Evolutionary conservation across 2,113 vertebrate genomes (phyloP).

Genomic region (Tyrannus savana): DNA sequence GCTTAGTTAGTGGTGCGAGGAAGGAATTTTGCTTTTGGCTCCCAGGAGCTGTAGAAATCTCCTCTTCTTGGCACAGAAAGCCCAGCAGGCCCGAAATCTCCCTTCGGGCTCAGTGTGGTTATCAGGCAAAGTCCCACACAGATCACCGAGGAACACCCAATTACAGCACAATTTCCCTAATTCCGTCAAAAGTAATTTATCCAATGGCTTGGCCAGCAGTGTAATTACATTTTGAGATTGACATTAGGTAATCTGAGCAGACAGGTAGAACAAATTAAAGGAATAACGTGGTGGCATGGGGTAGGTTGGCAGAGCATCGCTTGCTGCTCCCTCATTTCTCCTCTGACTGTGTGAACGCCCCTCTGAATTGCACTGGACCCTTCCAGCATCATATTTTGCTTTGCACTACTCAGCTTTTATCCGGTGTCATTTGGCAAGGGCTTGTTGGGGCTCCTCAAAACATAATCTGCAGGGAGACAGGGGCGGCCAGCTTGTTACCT

Average conservation of each 20-base stretch:
- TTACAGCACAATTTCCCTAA: constrained; percentile 10
- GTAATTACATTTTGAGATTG: background rate
- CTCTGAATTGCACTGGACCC: background rate
- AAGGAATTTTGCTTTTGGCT: background rate
- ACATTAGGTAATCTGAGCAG: constrained; percentile 26
- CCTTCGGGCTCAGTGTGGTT: background rate
- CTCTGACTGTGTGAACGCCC: background rate
- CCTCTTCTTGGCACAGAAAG: background rate
- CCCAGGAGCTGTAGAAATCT: background rate
- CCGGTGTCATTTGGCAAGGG: background rate
- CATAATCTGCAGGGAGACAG: background rate
- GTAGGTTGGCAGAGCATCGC: rapidly evolving
- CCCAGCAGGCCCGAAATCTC: background rate
- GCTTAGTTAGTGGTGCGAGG: rapidly evolving
- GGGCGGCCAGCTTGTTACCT: background rate
- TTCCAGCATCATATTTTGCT: rapidly evolving
- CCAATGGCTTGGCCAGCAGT: background rate
- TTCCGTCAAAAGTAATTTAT: background rate
- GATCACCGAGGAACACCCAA: background rate
- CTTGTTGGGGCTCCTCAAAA: background rate
- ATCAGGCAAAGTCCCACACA: background rate
- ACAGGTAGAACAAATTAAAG: constrained; percentile 49
- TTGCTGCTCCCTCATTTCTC: background rate
- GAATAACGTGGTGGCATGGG: background rate
- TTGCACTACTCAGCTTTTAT: background rate